Base-by-base conservation (phyloP, 2,113 vertebrate species). In the Pyxicephalus adspersus region DNA sequence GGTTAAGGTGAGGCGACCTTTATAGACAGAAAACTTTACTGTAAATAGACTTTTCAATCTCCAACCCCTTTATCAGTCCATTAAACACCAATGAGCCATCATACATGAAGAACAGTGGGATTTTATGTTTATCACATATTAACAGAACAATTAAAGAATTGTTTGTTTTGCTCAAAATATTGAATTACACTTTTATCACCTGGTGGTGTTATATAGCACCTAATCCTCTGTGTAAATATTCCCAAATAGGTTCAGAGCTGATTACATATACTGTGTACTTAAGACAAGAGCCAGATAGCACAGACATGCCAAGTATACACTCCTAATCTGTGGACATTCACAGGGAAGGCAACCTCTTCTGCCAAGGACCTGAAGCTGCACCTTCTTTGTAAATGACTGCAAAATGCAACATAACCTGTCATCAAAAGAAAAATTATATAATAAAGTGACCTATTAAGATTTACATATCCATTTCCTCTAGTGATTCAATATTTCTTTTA, bases 131-230 rank as follows among this genome's bases (percentile, higher is more conserved):
- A 45, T 45, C 8, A 9, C 11, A 15, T 13, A 45, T 45, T 13
- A 15, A 45, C 38, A 13, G 38, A 13, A 45, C 38, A 45, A 70
- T 52, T 52, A 70, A 52, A 61, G n/a, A 75, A 50, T 16, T 18
- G 23, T n/a, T 13, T 77, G 23, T 13, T 23, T 34, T 38, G 54
- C 54, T 60, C n/a, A 18, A 6, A 15, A 60, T 38, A 29, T 74
- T 74, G 15, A 60, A 38, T 74, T 58, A 23, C 71, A 38, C 29
- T 20, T 74, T 58, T 61, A 50, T 34, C 74, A 64, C 34, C 25
- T 4, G 5, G 8, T 19, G 58, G 57, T 45, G 73, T 51, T 50
- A 76, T 6, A 60, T 65, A 18, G 22, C 22, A 25, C 22, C 58
- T 61, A 58, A 52, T 52, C 34, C 54, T 13, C 6, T 64, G 38